Percentiles rank a stretch among this genome's conserved stretches.
These are phyloP conservation scores for Onychostruthus taczanowskii DNA, from an alignment of 2,113 vertebrate genomes.

Conservation along the genomic window DNA sequence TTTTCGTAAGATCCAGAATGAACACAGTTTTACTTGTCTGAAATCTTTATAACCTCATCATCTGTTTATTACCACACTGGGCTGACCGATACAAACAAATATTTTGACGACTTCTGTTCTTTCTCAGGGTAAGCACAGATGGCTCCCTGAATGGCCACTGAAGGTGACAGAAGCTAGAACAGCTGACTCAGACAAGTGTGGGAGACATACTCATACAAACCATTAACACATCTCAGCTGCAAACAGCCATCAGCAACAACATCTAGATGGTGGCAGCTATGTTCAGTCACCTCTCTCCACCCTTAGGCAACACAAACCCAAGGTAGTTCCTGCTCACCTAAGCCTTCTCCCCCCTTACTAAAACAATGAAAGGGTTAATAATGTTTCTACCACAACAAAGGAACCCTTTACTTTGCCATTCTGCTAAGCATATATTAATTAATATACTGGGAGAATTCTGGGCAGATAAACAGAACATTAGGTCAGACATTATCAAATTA, in stretches of 20 bases:
- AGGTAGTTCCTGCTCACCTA: background rate
- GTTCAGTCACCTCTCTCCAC: background rate
- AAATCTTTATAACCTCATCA: background rate
- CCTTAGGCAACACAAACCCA: background rate
- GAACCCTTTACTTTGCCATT: background rate
- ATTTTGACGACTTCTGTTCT: background rate
- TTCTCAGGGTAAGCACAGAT: background rate
- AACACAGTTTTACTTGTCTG: background rate
- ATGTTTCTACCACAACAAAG: background rate
- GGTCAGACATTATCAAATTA: background rate
- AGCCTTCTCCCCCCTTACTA: background rate
- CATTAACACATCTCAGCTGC: background rate
- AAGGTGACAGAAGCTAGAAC: background rate
- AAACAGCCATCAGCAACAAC: background rate
- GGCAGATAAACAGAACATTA: background rate
- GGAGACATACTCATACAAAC: background rate
- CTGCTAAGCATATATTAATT: background rate
- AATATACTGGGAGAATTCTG: background rate
- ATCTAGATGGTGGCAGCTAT: background rate
- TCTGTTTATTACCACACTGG: background rate
- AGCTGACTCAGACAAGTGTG: background rate
- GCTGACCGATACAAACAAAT: background rate
- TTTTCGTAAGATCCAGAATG: background rate
- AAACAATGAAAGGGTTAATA: background rate
- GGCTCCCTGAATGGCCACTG: background rate